A percentile compares a stretch with the other conserved stretches of the same genome.
phyloP scores from a whole-genome alignment of 2,888 invertebrate species.

The Blastobasis lacticolella region DNA sequence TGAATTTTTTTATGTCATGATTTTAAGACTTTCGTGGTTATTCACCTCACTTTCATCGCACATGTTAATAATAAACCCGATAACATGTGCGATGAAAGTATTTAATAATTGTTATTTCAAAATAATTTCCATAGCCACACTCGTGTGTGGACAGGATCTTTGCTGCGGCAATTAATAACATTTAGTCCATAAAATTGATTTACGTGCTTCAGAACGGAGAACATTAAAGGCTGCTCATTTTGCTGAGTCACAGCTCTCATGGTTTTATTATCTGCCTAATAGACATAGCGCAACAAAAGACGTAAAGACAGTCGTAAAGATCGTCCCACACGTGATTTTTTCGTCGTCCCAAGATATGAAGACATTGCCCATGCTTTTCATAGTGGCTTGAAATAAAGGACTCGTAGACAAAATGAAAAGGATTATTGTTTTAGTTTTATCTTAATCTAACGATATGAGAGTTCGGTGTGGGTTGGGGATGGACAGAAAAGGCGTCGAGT shows the following conservation, averaged over 20 bases:
- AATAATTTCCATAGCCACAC: no score
- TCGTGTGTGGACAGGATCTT: no score
- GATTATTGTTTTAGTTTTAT: conserved; percentile 74
- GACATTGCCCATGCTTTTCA: conserved; percentile 50
- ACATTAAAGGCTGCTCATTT: no score
- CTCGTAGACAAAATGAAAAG: conserved; percentile 59
- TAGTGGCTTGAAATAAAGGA: conserved; percentile 58
- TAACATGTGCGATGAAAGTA: no score
- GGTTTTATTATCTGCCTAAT: conserved; percentile 32
- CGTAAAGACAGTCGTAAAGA: conserved; percentile 36
- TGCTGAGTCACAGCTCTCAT: conserved; percentile 2
- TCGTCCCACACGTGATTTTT: conserved; percentile 51
- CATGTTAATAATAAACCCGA: no score
- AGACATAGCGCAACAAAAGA: conserved; percentile 36
- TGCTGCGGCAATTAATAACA: no score
- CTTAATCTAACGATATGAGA: conserved; percentile 66
- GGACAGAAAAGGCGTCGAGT: conserved; percentile 28
- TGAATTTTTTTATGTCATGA: no score
- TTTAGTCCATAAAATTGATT: no score
- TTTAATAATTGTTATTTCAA: no score
- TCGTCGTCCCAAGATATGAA: conserved; percentile 41
- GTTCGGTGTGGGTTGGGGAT: conserved; percentile 34
- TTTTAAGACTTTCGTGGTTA: no score
- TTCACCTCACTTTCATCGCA: no score
- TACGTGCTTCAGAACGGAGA: no score